Base-by-base conservation (phyloP, 2,797 vertebrate species). In the Erpetoichthys calabaricus region DNA sequence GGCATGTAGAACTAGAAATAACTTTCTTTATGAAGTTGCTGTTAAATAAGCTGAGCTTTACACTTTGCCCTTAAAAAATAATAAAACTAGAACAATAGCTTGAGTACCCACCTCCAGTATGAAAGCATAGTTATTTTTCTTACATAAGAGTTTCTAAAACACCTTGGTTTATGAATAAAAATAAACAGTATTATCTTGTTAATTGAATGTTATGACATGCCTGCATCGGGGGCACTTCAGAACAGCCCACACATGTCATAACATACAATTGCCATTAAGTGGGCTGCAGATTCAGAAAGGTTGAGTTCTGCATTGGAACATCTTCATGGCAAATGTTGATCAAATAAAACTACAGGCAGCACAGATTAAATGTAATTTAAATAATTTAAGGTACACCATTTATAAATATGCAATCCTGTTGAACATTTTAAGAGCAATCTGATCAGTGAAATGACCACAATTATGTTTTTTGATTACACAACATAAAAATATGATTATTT, bases 251-350 rank as follows among this genome's bases (percentile, higher is more conserved):
- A 52, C 47, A 53, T 57, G 43, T 55, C 51, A 55, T 25, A 42
- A 62, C 53, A 47, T 45, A 60, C 44, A 62, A 59, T 59, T 46
- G 50, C 45, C 57, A 59, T 59, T 51, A 59, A 59, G 57, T 59
- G 45, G 50, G 50, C 53, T 59, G 45, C 57, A 59, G 57, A 44
- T 59, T 59, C 57, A 53, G 46, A 45, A 59, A 53, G 57, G 57
- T 59, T 44, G 51, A 6, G 49, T 45, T 59, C 44, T 45, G 10
- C 51, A 53, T 7, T 44, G 50, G 52, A 52, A 53, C 43, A 46
- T 59, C 53, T 44, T 44, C 47, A 53, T 45, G 42, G 43, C 45
- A 59, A 58, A 7, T 50, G 8, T n/a, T 45, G 47, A 45, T 58
- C 10, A 52, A 59, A 44, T 10, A 52, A 53, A 8, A 50, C 44